Evolutionary conservation across 35 echinoderm and acorn worm genomes (phyloP).

Genomic region (Heliocidaris tuberculata): DNA sequence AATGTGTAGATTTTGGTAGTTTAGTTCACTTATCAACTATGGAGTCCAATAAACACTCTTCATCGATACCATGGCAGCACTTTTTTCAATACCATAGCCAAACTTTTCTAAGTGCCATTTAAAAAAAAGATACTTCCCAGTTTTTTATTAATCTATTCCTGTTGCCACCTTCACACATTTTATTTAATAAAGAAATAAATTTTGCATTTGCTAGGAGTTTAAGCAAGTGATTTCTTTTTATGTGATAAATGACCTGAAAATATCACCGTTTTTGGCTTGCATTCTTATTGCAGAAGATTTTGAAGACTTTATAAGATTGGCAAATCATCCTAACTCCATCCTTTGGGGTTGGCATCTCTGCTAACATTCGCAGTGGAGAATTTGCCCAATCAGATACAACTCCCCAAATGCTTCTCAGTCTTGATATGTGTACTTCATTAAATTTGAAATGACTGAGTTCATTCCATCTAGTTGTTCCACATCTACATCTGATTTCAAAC

Average conservation of each 20-base stretch:
- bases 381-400: neutral
- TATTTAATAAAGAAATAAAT: no score
- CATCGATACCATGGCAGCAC: neutral
- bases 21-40: neutral
- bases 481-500: neutral
- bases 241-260: neutral
- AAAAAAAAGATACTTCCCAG: no score
- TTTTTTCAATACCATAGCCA: neutral
- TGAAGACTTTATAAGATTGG: neutral
- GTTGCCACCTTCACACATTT: no score
- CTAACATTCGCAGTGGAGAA: neutral
- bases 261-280: neutral
- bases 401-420: no score
- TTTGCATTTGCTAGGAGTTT: no score
- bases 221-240: no score
- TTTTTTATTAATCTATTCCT: no score
- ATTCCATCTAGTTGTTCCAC: neutral
- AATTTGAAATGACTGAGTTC: neutral
- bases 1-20: slow-evolving; percentile 4
- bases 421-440: neutral
- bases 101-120: neutral
- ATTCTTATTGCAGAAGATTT: neutral
- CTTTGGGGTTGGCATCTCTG: neutral
- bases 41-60: neutral
- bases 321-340: no score